Evolutionary conservation across 1,140 invertebrate genomes (phyloP), one percentile per base, ranked within the genome.

Genomic region (Cotesia chilonis): DNA sequence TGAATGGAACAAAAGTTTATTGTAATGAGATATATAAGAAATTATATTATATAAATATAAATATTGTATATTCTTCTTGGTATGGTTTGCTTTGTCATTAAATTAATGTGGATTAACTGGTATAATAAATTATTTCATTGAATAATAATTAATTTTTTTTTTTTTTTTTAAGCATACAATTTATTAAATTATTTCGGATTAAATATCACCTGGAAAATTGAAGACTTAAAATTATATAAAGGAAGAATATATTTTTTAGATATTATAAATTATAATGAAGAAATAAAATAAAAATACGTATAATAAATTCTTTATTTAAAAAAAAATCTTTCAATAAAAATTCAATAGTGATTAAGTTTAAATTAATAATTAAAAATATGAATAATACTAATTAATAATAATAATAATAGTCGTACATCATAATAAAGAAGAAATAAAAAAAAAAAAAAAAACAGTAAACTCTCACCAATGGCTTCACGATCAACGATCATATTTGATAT

Each of bases 121-220:
- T 72, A 74, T 74, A 79, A 80, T 80, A 81, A 81, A 81, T 81
- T 79, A 79, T 80, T 80, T 80, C 75, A 75, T 71, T 69, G 67
- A 17, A 65, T 68, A 64, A 74, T 36, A 36, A 54, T 6, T 38
- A 6, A 10, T 74, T 63, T 64, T 41, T 65, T 74, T 57, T 76
- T 47, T 36, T 28, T 38, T 20, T 73, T 73, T 75, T 83, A 82
- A 83, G 82, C 81, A 83, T 84, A 84, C 79, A 84, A 83, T 84
- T 83, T 83, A 83, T 83, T 83, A 83, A 28, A 28, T 28, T 28
- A 28, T 28, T 28, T 28, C 20, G 20, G 20, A 28, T 28, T 28
- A 28, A 28, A 28, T 2, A 28, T 28, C 20, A 28, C 20, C 20
- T 28, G 20, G 20, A 1, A 28, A 2, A 14, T 14, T 14, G 20